Percentiles rank a stretch among this genome's conserved stretches.
Evolutionary conservation across 2,888 invertebrate genomes (phyloP).

Genomic region (Napeogenes inachia): DNA sequence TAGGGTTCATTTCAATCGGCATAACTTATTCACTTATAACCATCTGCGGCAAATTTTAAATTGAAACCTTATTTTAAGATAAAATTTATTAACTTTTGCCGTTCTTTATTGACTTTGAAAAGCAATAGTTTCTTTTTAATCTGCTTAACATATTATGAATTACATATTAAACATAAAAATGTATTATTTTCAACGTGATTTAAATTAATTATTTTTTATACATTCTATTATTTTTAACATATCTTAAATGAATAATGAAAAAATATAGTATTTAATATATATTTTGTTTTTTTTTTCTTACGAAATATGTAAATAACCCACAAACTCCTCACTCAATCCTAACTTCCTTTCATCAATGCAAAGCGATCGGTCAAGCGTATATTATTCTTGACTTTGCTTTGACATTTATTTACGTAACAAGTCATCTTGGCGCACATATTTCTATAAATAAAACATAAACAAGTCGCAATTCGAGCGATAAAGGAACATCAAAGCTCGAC

Average conservation of each 20-base stretch:
- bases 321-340: slow-evolving; percentile 40
- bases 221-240: no score
- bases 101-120: not conserved
- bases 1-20: slow-evolving; percentile 67
- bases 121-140: no score
- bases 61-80: slow-evolving; percentile 37
- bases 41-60: slow-evolving; percentile 43
- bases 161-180: no score
- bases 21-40: slow-evolving; percentile 68
- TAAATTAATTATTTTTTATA: no score
- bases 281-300: not conserved
- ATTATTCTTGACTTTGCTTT: slow-evolving; percentile 50
- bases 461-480: slow-evolving; percentile 53
- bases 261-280: not conserved
- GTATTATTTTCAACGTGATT: no score
- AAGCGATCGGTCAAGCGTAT: slow-evolving; percentile 49
- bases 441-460: slow-evolving; percentile 58
- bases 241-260: no score
- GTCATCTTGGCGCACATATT: slow-evolving; percentile 54
- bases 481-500: slow-evolving; percentile 61
- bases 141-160: no score
- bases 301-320: slow-evolving; percentile 30
- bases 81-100: slow-evolving; percentile 46
- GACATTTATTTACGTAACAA: slow-evolving; percentile 55
- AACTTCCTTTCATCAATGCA: slow-evolving; percentile 49